These are phyloP conservation scores for Hymenopus coronatus DNA, from an alignment of 2,888 invertebrate species.

Conservation along the genomic window DNA sequence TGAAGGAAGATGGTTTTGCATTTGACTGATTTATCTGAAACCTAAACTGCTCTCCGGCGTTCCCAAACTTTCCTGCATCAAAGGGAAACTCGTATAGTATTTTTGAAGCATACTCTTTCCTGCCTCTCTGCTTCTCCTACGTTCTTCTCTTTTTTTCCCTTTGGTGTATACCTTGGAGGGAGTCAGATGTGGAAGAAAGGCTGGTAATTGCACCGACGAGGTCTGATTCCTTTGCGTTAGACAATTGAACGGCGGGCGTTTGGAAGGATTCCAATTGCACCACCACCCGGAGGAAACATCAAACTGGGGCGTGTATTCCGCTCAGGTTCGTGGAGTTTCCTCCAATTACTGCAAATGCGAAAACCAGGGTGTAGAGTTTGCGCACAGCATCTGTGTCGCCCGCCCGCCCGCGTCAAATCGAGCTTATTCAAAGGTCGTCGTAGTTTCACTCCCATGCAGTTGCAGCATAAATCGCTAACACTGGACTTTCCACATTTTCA, in stretches of 20 bases:
- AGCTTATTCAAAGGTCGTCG: no score
- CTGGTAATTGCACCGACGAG: background rate
- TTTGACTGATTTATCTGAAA: no score
- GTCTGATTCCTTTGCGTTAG: background rate
- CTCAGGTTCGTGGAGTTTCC: background rate
- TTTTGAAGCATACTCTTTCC: background rate
- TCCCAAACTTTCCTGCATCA: no score
- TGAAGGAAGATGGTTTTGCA: no score
- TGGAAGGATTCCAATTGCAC: background rate
- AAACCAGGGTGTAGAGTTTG: background rate
- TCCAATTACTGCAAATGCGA: background rate
- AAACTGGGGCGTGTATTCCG: background rate
- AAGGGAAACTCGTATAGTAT: no score
- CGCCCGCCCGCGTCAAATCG: no score
- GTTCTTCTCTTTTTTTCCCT: background rate
- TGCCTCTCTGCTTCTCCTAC: background rate
- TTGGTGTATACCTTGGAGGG: background rate
- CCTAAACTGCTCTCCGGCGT: no score
- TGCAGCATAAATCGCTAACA: no score
- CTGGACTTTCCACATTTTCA: no score
- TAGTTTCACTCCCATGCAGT: no score
- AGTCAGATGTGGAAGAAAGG: background rate
- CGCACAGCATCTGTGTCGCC: background rate
- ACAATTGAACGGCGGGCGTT: background rate
- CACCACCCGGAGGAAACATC: no score